A percentile compares a stretch with the other conserved stretches of the same genome.
Evolutionary conservation across 2,888 invertebrate species (phyloP).

Genomic region (Tachina lurida): DNA sequence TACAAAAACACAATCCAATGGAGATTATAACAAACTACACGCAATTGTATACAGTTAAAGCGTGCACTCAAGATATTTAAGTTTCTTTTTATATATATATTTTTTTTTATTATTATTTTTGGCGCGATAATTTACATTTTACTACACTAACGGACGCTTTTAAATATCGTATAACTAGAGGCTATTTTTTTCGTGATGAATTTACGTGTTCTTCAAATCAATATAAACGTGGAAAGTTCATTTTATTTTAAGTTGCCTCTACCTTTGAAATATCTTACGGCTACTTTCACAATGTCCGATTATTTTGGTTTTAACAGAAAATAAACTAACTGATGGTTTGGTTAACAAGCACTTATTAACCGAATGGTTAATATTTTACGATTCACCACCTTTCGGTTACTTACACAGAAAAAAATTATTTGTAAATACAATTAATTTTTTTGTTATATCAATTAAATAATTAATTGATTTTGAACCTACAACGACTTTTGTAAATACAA

Average conservation of each 20-base stretch:
- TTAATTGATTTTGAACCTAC: too few relatives aligned
- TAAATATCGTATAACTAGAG: slow-evolving; percentile 31
- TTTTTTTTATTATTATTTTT: slow-evolving; percentile 19
- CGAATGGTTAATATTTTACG: too few relatives aligned
- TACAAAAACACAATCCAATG: slow-evolving; percentile 11
- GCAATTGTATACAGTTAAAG: slow-evolving; percentile 43
- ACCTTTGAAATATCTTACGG: too few relatives aligned
- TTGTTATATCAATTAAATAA: too few relatives aligned
- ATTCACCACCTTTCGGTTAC: too few relatives aligned
- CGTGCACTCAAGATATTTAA: slow-evolving; percentile 30
- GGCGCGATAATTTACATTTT: slow-evolving; percentile 50
- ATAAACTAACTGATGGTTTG: too few relatives aligned
- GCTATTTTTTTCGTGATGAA: slow-evolving; percentile 10
- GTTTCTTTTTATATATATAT: background rate
- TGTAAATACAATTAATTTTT: too few relatives aligned
- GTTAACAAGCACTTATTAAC: too few relatives aligned
- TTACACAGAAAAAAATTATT: too few relatives aligned
- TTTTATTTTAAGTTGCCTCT: slow-evolving; percentile 3
- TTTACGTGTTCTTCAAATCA: slow-evolving; percentile 59
- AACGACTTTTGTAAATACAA: too few relatives aligned
- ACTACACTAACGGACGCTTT: background rate
- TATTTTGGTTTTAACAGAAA: too few relatives aligned
- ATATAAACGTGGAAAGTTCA: slow-evolving; percentile 54
- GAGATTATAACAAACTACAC: slow-evolving; percentile 40
- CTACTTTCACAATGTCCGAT: too few relatives aligned